These are phyloP conservation scores for Philaethria dido DNA, from an alignment of 2,888 invertebrate genomes.

Conservation along the genomic window DNA sequence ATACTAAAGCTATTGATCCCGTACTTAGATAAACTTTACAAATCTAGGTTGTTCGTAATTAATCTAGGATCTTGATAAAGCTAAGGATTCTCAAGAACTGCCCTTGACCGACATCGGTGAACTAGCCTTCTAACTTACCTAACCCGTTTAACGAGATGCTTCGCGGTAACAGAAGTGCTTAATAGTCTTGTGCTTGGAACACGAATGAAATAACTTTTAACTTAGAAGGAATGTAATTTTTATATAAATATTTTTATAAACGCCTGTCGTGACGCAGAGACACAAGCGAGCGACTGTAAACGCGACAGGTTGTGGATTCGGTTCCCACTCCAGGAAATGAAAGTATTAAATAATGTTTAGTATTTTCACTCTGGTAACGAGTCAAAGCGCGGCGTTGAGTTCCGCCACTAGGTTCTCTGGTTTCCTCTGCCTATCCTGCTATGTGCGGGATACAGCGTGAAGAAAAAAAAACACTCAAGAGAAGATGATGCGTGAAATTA, in stretches of 20 bases:
- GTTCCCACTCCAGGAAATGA: too few species aligned
- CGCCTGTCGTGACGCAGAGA: too few species aligned
- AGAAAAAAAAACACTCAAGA: background rate
- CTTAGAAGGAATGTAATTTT: conserved; percentile 14
- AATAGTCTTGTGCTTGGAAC: conserved; percentile 33
- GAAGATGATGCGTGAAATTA: background rate
- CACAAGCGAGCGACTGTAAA: too few species aligned
- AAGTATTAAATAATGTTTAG: too few species aligned
- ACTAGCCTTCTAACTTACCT: conserved; percentile 34
- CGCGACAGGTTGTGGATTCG: too few species aligned
- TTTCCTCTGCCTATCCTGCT: too few species aligned
- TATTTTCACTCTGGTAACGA: too few species aligned
- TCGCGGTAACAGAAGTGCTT: conserved; percentile 35
- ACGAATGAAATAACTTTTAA: conserved; percentile 32
- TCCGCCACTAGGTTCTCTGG: too few species aligned
- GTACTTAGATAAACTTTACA: background rate
- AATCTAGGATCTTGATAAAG: conserved; percentile 29
- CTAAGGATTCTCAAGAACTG: conserved; percentile 34
- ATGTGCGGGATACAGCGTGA: background rate
- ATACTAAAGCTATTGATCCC: background rate
- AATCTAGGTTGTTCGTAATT: conserved; percentile 19
- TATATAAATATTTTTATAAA: background rate
- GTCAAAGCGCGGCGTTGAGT: too few species aligned
- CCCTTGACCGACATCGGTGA: conserved; percentile 41
- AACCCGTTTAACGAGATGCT: conserved; percentile 38